Evolutionary conservation across 2,888 invertebrate species (phyloP).

Genomic region (Chalcis sispes): DNA sequence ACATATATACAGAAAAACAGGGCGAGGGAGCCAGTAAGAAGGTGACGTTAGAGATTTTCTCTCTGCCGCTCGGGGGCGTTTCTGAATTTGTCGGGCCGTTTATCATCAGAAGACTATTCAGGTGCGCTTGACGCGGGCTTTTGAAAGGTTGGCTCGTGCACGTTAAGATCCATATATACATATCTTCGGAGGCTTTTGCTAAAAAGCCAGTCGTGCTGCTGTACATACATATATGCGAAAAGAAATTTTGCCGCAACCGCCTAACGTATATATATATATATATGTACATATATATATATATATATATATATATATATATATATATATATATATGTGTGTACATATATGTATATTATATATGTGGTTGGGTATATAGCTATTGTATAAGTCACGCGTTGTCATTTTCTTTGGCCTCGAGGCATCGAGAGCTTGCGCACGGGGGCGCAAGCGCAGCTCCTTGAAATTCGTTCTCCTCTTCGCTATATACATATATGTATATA

Average conservation of each 20-base stretch:
- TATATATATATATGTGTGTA: not conserved
- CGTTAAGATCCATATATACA: not conserved
- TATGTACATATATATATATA: not conserved
- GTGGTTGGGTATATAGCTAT: not conserved
- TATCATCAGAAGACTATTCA: conserved; percentile 46
- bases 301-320: not conserved
- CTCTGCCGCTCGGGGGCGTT: not conserved
- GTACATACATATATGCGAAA: too few species aligned
- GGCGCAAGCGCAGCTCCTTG: not conserved
- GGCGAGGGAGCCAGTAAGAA: too few species aligned
- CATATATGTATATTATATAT: conserved; percentile 17
- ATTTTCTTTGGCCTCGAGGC: conserved; percentile 5
- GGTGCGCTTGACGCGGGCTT: conserved; percentile 11
- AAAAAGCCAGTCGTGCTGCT: not conserved
- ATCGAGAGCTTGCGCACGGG: not conserved
- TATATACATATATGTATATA: not conserved
- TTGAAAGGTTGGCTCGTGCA: not conserved
- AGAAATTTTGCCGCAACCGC: too few species aligned
- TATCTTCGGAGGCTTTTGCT: not conserved
- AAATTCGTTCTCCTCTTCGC: too few species aligned
- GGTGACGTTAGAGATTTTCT: not conserved
- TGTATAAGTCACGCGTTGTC: not conserved
- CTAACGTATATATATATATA: too few species aligned
- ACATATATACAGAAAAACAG: too few species aligned
- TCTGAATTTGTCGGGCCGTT: conserved; percentile 42